Evolutionary conservation across 2,888 invertebrate genomes (phyloP).

Genomic region (Folsomia manolachei): DNA sequence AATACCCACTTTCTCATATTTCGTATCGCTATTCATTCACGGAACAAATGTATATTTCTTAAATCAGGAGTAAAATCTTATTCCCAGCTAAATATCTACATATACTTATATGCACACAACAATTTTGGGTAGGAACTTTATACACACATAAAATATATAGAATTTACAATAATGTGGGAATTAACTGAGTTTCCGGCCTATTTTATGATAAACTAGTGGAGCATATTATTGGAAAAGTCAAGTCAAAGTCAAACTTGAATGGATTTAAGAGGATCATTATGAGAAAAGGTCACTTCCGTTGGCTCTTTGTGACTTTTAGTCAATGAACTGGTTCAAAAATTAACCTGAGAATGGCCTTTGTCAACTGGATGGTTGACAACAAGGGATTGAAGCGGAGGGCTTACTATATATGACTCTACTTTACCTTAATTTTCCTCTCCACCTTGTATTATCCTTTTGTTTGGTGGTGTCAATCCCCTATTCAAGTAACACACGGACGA

Average conservation of each 20-base stretch:
- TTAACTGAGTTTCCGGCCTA: neutral
- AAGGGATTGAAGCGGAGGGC: neutral
- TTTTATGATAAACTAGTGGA: neutral
- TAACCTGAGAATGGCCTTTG: neutral
- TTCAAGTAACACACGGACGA: neutral
- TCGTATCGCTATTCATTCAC: no score
- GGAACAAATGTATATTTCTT: no score
- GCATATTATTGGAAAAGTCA: neutral
- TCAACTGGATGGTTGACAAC: neutral
- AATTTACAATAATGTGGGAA: neutral
- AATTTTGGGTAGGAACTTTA: no score
- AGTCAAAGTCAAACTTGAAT: neutral
- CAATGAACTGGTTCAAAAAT: slow-evolving; percentile 8
- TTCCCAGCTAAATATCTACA: no score
- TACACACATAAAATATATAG: no score
- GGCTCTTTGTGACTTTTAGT: neutral
- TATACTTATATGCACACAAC: no score
- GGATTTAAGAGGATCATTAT: neutral
- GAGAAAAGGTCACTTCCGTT: slow-evolving; percentile 18
- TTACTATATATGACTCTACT: no score
- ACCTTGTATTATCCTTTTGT: neutral
- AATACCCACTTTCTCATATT: no score
- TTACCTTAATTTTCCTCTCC: neutral
- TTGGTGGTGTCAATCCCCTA: neutral
- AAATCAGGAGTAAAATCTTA: no score